Percentiles rank a stretch among this genome's conserved stretches.
Evolutionary conservation across 2,113 vertebrate species (phyloP).

Genomic region (Gopherus evgoodei): DNA sequence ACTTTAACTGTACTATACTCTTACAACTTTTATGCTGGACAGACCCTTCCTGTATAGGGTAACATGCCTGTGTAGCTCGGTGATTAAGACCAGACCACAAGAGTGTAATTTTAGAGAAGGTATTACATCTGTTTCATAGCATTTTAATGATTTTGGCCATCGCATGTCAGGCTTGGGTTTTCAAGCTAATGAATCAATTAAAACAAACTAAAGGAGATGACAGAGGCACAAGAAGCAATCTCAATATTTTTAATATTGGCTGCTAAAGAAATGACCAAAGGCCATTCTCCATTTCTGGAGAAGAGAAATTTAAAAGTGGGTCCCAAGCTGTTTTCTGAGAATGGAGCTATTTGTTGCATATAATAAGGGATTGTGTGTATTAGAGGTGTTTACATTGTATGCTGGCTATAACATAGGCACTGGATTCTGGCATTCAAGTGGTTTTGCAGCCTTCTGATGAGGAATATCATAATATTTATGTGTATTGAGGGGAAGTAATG

Average conservation of each 20-base stretch:
- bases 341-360: not conserved
- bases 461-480: fast-evolving
- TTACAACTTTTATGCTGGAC: not conserved
- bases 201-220: not conserved
- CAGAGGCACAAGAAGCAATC: not conserved
- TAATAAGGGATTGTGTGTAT: not conserved
- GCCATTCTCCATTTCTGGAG: not conserved
- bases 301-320: fast-evolving
- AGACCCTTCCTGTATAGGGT: not conserved
- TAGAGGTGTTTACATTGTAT: not conserved
- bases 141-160: not conserved
- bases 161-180: not conserved
- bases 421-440: not conserved
- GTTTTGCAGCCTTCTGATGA: not conserved
- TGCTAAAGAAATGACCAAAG: not conserved
- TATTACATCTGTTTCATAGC: not conserved
- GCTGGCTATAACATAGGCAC: not conserved
- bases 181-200: not conserved
- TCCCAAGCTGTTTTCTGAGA: fast-evolving
- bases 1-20: not conserved
- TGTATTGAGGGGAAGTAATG: not conserved
- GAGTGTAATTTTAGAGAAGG: not conserved
- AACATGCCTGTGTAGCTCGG: not conserved
- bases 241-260: not conserved
- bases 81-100: not conserved